Evolutionary conservation across 2,797 vertebrate species (phyloP).

Genomic region (Euthynnus affinis): DNA sequence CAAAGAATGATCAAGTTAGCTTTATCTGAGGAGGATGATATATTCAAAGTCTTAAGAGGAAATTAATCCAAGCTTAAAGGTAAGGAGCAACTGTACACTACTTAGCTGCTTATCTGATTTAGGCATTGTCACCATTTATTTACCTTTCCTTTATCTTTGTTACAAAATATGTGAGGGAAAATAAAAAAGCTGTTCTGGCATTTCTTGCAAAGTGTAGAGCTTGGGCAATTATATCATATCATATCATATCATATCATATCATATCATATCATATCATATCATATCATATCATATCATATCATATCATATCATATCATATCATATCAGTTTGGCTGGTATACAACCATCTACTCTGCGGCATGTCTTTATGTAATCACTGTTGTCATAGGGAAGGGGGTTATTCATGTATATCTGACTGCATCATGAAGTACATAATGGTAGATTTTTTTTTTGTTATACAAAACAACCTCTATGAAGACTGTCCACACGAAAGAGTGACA

Average conservation of each 20-base stretch:
- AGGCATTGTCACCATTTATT: conserved; percentile 21
- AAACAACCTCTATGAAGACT: not conserved
- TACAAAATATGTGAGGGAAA: conserved; percentile 31
- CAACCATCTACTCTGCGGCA: conserved; percentile 29
- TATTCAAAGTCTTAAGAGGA: not conserved
- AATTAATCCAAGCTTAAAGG: conserved; percentile 10
- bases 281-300: too few relatives aligned
- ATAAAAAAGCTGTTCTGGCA: conserved; percentile 37
- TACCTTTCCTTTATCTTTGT: conserved; percentile 41
- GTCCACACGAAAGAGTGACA: not conserved
- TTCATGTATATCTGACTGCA: conserved; percentile 15
- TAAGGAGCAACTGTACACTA: not conserved
- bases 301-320: too few relatives aligned
- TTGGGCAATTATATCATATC: too few relatives aligned
- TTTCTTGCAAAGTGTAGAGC: conserved; percentile 52
- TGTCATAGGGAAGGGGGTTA: conserved; percentile 1
- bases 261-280: too few relatives aligned
- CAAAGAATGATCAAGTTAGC: not conserved
- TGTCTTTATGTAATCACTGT: conserved; percentile 47
- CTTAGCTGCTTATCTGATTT: conserved; percentile 12
- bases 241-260: too few relatives aligned
- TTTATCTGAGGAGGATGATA: not conserved
- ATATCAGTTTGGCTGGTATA: conserved; percentile 49
- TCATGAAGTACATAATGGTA: not conserved
- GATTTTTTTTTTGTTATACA: not conserved